Base-by-base conservation (phyloP, 2,113 vertebrate species). In the Aegithalos caudatus region DNA sequence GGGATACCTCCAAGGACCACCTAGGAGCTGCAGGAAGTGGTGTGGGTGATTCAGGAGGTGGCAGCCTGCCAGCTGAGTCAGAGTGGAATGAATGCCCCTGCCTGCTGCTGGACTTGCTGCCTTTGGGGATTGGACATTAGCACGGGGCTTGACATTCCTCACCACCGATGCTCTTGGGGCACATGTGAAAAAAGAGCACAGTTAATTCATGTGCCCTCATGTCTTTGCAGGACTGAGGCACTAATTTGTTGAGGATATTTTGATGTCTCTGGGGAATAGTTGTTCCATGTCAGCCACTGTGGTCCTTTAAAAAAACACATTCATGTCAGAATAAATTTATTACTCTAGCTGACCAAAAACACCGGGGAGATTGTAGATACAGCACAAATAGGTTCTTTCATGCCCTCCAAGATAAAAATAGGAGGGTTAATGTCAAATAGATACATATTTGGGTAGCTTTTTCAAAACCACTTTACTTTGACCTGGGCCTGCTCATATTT, bases 11-110 rank as follows among this genome's bases (percentile, higher is more conserved):
- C 70, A 4, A n/a, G 82, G 73, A 86, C 81, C 95, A 93, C 90
- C 92, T 79, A 12, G 50, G 94, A 48, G 74, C 84, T 93, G 94
- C 73, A 82, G 95, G 94, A 95, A 94, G 85, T 1, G 74, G 81
- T 53, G 5, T 1, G 70, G n/a, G 51, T 96, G 92, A 90, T 57
- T 93, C 95, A 90, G 92, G 92, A 27, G 90, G 85, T 80, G 96
- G 90, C 94, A 27, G 61, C 3, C 45, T 67, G 87, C 94, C 94
- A 64, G 42, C 86, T 65, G 72, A 94, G 83, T 88, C 91, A 91
- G 33, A 5, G 12, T 2, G 45, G 48, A 72, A 44, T 3, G 1
- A 57, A 31, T 64, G 88, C 42, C 92, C 73, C 79, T 23, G 51
- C 44, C 0, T 1, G 69, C 70, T 60, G 78, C 95, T 33, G 40